Conservation (phyloP, 2,888 invertebrate genomes). For the Plebejus melissa region DNA sequence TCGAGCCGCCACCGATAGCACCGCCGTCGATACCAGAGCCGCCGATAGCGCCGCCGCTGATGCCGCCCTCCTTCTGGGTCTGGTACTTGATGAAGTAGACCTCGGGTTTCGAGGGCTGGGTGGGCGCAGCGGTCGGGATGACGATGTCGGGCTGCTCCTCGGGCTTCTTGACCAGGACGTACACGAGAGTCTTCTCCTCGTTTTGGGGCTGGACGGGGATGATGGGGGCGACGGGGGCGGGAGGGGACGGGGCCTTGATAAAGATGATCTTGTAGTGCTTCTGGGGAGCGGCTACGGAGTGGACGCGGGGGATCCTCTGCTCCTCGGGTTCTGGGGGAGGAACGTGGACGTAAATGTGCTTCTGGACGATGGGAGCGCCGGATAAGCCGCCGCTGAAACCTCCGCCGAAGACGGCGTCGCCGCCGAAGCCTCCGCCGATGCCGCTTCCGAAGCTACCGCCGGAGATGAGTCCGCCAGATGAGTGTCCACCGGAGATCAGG, state of each 20-base stretch:
- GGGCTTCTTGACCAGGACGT: constrained; percentile 93
- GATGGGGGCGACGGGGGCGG: constrained; percentile 88
- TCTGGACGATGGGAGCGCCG: constrained; percentile 84
- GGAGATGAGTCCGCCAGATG: constrained; percentile 37
- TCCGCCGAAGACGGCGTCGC: constrained; percentile 61
- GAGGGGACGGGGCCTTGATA: constrained; percentile 93
- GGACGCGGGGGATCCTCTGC: constrained; percentile 82
- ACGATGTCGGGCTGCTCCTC: constrained; percentile 90
- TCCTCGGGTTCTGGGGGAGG: constrained; percentile 92
- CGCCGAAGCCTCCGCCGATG: constrained; percentile 49
- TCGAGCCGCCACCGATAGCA: constrained; percentile 52
- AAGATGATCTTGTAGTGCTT: constrained; percentile 96
- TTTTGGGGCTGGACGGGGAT: constrained; percentile 89
- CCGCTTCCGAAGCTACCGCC: constrained; percentile 29
- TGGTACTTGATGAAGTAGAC: constrained; percentile 94
- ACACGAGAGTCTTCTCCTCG: constrained; percentile 92
- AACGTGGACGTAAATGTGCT: constrained; percentile 94
- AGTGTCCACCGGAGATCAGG: constrained; percentile 32
- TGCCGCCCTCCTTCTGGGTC: constrained; percentile 79
- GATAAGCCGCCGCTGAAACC: constrained; percentile 69
- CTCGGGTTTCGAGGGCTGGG: constrained; percentile 92
- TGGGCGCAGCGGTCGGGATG: constrained; percentile 87
- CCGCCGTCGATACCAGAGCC: constrained; percentile 49
- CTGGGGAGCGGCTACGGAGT: constrained; percentile 84
- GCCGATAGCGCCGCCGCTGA: constrained; percentile 57